phyloP scores from a whole-genome alignment of 2,797 vertebrate species.

The Tadarida brasiliensis region DNA sequence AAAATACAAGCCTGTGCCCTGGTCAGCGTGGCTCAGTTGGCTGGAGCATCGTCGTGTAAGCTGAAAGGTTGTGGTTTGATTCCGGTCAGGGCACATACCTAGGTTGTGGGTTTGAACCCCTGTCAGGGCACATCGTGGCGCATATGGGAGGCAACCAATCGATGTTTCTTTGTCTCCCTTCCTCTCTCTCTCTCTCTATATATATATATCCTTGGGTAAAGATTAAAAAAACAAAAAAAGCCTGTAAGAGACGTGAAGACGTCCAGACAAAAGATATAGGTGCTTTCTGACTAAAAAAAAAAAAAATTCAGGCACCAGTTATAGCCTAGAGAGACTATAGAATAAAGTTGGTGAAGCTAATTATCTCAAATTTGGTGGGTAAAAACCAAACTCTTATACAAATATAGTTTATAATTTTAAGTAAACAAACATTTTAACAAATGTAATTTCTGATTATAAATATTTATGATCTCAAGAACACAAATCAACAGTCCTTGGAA shows the following conservation, averaged over 20 bases:
- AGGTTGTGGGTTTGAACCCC: neutral
- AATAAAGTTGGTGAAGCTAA: conserved; percentile 1
- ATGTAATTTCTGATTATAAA: neutral
- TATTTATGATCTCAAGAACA: neutral
- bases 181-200: neutral
- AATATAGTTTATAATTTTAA: conserved; percentile 37
- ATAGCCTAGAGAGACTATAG: neutral
- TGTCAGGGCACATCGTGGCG: neutral
- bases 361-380: neutral
- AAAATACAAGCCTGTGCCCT: neutral
- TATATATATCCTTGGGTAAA: neutral
- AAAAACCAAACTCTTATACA: conserved; percentile 44
- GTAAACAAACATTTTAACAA: conserved; percentile 38
- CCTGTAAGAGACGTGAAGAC: neutral
- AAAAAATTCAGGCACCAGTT: neutral
- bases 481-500: neutral
- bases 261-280: neutral
- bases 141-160: neutral
- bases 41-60: neutral
- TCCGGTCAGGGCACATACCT: neutral
- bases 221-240: neutral
- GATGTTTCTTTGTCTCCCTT: neutral
- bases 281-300: neutral
- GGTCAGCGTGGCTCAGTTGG: neutral
- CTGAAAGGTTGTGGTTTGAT: neutral